Conservation (phyloP, 2,797 vertebrate species). For the Spondyliosoma cantharus region DNA sequence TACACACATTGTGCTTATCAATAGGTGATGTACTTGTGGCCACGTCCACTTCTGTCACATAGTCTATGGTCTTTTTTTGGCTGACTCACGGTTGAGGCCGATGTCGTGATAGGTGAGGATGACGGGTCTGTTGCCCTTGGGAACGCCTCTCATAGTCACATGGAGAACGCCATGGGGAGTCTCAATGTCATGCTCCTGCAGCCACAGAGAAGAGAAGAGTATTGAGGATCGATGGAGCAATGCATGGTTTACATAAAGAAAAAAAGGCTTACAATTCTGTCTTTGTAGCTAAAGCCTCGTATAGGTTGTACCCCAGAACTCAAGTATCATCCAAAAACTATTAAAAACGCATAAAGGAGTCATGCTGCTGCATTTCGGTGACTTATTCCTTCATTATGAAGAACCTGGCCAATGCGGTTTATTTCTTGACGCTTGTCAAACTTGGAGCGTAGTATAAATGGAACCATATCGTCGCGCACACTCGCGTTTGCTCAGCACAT, state of each 20-base stretch:
- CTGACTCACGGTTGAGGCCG: conserved; percentile 95
- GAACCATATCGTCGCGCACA: neutral
- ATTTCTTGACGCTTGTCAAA: neutral
- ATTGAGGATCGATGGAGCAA: neutral
- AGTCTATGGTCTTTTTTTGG: conserved; percentile 15
- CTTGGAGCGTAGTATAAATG: neutral
- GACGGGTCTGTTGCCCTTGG: conserved; percentile 94
- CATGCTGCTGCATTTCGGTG: neutral
- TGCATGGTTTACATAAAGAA: neutral
- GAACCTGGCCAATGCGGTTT: neutral
- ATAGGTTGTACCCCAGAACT: neutral
- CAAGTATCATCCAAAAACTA: neutral
- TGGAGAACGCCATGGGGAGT: conserved; percentile 94
- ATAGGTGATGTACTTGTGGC: too few species aligned
- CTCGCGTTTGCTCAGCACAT: neutral
- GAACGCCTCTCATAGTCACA: conserved; percentile 93
- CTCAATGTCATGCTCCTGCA: conserved; percentile 97
- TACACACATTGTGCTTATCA: too few species aligned
- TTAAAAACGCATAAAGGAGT: neutral
- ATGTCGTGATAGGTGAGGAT: conserved; percentile 99
- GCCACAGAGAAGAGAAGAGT: conserved; percentile 26
- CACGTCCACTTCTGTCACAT: too few species aligned
- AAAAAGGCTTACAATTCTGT: neutral
- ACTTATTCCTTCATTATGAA: neutral
- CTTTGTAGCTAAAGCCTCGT: neutral